Conservation (phyloP, 2,113 vertebrate genomes). For the Tautogolabrus adspersus region DNA sequence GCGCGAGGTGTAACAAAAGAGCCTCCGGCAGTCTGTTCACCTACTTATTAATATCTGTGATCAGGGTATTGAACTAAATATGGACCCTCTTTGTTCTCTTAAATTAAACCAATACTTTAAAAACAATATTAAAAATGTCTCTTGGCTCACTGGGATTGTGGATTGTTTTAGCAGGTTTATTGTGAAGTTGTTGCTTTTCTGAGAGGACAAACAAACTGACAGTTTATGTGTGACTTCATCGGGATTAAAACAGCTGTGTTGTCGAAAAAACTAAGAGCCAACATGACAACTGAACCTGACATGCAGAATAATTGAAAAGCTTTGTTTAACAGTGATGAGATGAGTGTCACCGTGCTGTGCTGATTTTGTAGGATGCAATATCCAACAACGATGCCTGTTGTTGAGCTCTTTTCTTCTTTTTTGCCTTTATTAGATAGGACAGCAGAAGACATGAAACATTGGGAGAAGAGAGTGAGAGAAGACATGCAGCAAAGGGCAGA, state of each 20-base stretch:
- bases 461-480: too few relatives aligned
- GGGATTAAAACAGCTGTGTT: not conserved
- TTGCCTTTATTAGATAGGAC: too few relatives aligned
- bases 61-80: slow-evolving; percentile 34
- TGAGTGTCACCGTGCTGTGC: too few relatives aligned
- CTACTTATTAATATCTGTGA: slow-evolving; percentile 55
- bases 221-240: not conserved
- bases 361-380: too few relatives aligned
- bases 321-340: too few relatives aligned
- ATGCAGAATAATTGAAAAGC: too few relatives aligned
- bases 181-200: not conserved
- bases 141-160: not conserved
- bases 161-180: not conserved
- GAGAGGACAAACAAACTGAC: not conserved
- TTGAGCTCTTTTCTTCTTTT: too few relatives aligned
- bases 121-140: slow-evolving; percentile 14
- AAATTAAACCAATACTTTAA: slow-evolving; percentile 8
- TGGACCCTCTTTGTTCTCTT: slow-evolving; percentile 14
- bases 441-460: too few relatives aligned
- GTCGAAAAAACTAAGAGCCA: not conserved
- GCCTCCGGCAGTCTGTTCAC: slow-evolving; percentile 45
- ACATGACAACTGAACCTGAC: not conserved
- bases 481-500: too few relatives aligned
- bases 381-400: too few relatives aligned
- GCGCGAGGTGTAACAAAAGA: slow-evolving; percentile 39